Base-by-base conservation (phyloP, 2,888 invertebrate species). In the Hipparchia semele region DNA sequence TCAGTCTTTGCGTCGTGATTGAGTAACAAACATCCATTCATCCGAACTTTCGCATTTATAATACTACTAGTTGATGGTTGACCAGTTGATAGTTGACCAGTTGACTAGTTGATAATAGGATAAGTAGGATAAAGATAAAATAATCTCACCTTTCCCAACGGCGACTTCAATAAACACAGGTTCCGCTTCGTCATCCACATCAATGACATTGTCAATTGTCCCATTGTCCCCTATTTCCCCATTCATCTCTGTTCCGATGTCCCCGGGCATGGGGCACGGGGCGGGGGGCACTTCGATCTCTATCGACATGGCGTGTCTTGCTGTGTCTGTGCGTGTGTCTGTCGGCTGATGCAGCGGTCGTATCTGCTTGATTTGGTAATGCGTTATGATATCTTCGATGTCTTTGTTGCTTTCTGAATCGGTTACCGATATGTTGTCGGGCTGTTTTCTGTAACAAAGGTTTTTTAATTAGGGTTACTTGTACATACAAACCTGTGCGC, bases 381-480 rank as follows among this genome's bases (percentile, higher is more conserved):
- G 87, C 0, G 90, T 89, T 9, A 92, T 83, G 60, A 91, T 86
- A 0, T 91, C 91, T 61, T 92, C 92, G 0, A 92, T 87, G 60
- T 92, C 92, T 2, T 87, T 84, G 6, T 82, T 80, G 0, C 81
- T 78, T 23, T 79, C 76, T 0, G 69, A 46, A 12, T 77, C 79
- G 1, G 60, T 8, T 13, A 68, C 61, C 54, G 45, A 60, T 54
- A 10, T 49, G 45, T 67, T 71, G 1, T 61, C 61, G 45, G 61
- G 65, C 51, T 45, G 74, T 39, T 56, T 66, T n/a, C 75, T 76
- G 70, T 46, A 49, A 65, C 8, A 58, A 23, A 9, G 1, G 6
- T 4, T 49, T 49, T 49, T 4, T 6, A 4, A 49, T 3, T 49
- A 49, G 5, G 8, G 49, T 39, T 39, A 39, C 39, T 39, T 5